phyloP scores from a whole-genome alignment of 1,140 invertebrate species.

The Lasioglossum baleicum region DNA sequence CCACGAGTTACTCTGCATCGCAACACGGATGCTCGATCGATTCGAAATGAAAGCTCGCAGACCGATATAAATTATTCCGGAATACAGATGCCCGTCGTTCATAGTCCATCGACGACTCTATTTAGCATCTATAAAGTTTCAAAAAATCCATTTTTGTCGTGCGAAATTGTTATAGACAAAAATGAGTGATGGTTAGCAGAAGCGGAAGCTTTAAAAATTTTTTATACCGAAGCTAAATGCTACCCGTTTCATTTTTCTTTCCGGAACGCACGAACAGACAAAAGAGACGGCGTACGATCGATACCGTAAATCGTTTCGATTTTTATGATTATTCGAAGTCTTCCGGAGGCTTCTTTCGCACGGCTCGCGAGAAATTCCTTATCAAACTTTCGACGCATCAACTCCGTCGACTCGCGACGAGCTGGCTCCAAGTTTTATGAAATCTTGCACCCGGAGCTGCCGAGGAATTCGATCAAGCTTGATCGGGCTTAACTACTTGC shows the following conservation, averaged over 20 bases:
- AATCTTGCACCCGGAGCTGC: not conserved
- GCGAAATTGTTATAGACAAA: no score
- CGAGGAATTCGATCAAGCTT: not conserved
- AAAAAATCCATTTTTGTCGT: no score
- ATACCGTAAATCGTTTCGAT: not conserved
- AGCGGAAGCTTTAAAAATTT: no score
- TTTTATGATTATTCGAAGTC: conserved; percentile 7
- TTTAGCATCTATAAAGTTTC: not conserved
- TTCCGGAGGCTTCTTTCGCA: not conserved
- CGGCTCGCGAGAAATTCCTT: not conserved
- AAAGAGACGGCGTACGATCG: not conserved
- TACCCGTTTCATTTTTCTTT: no score
- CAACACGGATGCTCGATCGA: not conserved
- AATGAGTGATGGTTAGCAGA: no score
- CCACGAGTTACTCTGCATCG: not conserved
- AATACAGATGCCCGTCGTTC: not conserved
- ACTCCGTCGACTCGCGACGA: not conserved
- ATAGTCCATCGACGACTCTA: not conserved
- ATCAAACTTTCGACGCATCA: conserved; percentile 5
- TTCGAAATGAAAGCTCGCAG: not conserved
- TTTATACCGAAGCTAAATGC: no score
- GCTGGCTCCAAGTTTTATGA: conserved; percentile 1
- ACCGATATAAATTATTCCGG: not conserved
- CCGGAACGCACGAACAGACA: no score
- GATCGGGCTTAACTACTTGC: not conserved